Evolutionary conservation across 1,140 invertebrate species (phyloP), one percentile per base, ranked within the genome.

Genomic region (Pomacea maculata): DNA sequence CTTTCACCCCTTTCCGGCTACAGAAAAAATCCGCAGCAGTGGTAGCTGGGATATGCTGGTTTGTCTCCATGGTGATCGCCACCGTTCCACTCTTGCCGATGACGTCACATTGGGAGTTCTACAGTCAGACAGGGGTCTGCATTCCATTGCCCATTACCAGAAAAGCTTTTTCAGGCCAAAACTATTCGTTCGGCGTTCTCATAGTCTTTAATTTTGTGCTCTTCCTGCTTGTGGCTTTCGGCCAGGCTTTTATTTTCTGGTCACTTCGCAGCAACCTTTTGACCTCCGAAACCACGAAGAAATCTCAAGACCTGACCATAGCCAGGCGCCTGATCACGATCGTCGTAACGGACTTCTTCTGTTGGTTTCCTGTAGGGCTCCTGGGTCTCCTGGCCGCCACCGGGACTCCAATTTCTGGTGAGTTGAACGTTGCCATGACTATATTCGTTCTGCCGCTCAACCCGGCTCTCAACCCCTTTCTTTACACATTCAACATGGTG

Each of bases 401-500:
- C 7, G 73, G 73, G 11, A n/a, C 57, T 0, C 6, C 73, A 6
- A 17, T 74, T 12, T 57, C 73, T n/a, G 73, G 57, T 12, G 52
- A 55, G 21, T 21, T 74, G 73, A 52, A 55, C 0, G 54, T 74
- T 19, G 45, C 73, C n/a, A 55, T 74, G 19, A 5, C 73, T 0
- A 55, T 74, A 0, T 25, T 74, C 9, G 73, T 74, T 52, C 52
- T 74, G 54, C 73, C 73, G 73, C 52, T 57, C 8, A 74, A 57
- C 52, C 52, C 73, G 17, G 73, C 73, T 11, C 52, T 74, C 17
- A 55, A 74, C 19, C 73, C 73, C 15, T 52, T 74, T 52, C 52
- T 74, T 52, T 55, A 74, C 54, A 25, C 57, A 21, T n/a, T 74
- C 52, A 74, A 25, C 73, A 21, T 74, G 52, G 21, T 74, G 45